Percentiles rank a stretch among this genome's conserved stretches.
phyloP scores from a whole-genome alignment of 2,113 vertebrate species.

The Scophthalmus maximus region DNA sequence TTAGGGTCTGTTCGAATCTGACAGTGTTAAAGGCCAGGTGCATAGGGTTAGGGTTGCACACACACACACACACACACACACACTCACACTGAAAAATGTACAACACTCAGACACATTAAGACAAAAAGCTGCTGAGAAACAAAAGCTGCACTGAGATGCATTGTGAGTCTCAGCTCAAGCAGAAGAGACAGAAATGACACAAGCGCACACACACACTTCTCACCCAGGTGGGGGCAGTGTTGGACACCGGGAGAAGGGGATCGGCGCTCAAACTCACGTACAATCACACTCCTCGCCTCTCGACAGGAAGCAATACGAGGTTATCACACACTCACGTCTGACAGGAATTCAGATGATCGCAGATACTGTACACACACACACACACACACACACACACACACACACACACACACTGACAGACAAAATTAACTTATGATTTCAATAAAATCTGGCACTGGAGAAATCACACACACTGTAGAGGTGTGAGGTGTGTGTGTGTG shows the following conservation, averaged over 20 bases:
- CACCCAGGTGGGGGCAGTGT: slow-evolving; percentile 56
- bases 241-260: slow-evolving; percentile 11
- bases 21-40: no score
- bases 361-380: slow-evolving; percentile 45
- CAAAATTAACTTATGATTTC: not conserved
- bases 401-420: not conserved
- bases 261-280: not conserved
- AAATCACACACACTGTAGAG: not conserved
- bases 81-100: not conserved
- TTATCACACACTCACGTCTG: slow-evolving; percentile 66
- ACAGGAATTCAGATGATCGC: slow-evolving; percentile 67
- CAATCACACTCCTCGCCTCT: slow-evolving; percentile 31
- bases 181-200: slow-evolving; percentile 46
- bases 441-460: not conserved
- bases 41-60: no score
- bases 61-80: no score
- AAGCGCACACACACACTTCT: not conserved
- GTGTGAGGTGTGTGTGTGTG: not conserved
- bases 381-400: slow-evolving; percentile 15
- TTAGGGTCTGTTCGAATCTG: no score
- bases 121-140: no score
- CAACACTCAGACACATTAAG: not conserved
- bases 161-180: slow-evolving; percentile 25
- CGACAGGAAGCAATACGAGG: slow-evolving; percentile 68
- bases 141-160: not conserved